phyloP scores from a whole-genome alignment of 2,797 vertebrate genomes.

The Rhynchotus rufescens region DNA sequence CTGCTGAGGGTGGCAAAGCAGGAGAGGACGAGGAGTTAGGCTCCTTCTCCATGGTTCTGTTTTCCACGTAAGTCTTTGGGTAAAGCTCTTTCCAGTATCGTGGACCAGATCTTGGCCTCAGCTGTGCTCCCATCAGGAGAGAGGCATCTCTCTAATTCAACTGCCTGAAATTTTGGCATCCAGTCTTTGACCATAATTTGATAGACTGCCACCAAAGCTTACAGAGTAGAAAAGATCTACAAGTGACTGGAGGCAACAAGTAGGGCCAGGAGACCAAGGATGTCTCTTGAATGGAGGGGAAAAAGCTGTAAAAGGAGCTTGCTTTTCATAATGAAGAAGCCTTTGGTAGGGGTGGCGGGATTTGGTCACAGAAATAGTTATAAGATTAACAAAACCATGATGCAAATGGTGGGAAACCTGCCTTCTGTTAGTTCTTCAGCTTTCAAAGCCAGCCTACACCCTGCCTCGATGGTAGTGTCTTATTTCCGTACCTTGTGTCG shows the following conservation, averaged over 20 bases:
- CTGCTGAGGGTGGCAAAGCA: background rate
- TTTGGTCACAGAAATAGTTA: background rate
- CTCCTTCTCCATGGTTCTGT: background rate
- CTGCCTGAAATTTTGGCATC: background rate
- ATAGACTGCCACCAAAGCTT: background rate
- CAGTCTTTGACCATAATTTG: background rate
- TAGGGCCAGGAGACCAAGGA: background rate
- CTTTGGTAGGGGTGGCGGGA: rapidly evolving
- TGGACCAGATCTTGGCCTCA: background rate
- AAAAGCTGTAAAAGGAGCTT: background rate
- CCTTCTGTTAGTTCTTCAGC: background rate
- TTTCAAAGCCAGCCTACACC: background rate
- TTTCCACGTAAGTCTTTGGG: background rate
- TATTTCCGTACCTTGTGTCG: background rate
- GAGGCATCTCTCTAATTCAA: background rate
- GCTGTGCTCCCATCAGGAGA: no score
- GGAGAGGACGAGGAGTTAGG: background rate
- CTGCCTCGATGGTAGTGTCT: background rate
- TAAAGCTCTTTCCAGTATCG: background rate
- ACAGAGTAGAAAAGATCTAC: background rate
- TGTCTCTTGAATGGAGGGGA: background rate
- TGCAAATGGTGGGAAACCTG: background rate
- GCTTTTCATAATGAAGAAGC: background rate
- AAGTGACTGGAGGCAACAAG: background rate
- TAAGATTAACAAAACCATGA: background rate